A percentile compares a stretch with the other conserved stretches of the same genome.
Evolutionary conservation across 1,140 invertebrate genomes (phyloP).

Genomic region (Drosophila saltans): DNA sequence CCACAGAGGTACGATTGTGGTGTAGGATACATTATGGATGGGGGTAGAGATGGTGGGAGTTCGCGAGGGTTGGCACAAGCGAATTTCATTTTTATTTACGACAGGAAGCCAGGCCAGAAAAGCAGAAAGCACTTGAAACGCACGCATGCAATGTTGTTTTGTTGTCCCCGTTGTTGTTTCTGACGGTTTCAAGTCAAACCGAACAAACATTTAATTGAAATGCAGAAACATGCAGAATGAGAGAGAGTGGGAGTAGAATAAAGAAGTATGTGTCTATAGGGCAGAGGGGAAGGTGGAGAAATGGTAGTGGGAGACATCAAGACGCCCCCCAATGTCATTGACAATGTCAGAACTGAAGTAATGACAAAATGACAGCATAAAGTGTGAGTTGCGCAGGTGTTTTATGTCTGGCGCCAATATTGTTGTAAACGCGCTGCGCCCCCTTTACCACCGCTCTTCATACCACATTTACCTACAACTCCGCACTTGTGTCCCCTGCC

Average conservation of each 20-base stretch:
- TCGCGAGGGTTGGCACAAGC: slow-evolving; percentile 65
- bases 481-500: too few relatives aligned
- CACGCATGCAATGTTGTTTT: slow-evolving; percentile 65
- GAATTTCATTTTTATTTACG: slow-evolving; percentile 77
- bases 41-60: background rate
- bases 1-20: slow-evolving; percentile 15
- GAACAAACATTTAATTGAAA: slow-evolving; percentile 68
- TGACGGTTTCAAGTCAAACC: slow-evolving; percentile 30
- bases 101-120: slow-evolving; percentile 74
- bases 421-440: slow-evolving; percentile 20
- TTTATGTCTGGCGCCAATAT: slow-evolving; percentile 61
- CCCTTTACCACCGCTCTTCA: background rate
- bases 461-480: too few relatives aligned
- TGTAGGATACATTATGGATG: too few relatives aligned
- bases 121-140: slow-evolving; percentile 62
- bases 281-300: background rate
- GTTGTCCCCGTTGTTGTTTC: background rate
- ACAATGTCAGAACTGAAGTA: slow-evolving; percentile 61
- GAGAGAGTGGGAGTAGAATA: too few relatives aligned
- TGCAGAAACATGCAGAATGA: slow-evolving; percentile 13
- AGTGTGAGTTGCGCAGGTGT: slow-evolving; percentile 59
- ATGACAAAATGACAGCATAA: slow-evolving; percentile 48
- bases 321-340: slow-evolving; percentile 59
- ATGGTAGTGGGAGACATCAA: slow-evolving; percentile 31
- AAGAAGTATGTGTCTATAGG: too few relatives aligned